phyloP scores from a whole-genome alignment of 2,113 vertebrate genomes.

The Nannobrachium achirus region DNA sequence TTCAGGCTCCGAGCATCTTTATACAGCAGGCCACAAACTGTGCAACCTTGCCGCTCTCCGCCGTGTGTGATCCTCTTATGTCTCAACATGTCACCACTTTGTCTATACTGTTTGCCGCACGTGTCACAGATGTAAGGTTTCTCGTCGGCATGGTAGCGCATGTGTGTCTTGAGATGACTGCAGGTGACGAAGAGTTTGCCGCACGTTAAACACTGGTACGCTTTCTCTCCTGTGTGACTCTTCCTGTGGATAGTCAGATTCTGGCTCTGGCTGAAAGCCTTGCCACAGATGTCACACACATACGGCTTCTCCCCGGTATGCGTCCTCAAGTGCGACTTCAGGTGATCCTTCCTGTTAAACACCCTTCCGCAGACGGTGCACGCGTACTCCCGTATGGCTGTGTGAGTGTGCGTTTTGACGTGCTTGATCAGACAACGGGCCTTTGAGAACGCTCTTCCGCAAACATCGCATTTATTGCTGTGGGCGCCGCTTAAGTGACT shows the following conservation, averaged over 20 bases:
- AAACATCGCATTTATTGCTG: slow-evolving; percentile 54
- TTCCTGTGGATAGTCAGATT: slow-evolving; percentile 41
- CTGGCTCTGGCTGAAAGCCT: slow-evolving; percentile 45
- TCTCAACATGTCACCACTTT: too few species aligned
- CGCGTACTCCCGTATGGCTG: too few species aligned
- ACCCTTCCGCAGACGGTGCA: too few species aligned
- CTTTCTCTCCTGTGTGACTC: slow-evolving; percentile 36
- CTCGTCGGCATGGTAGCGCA: too few species aligned
- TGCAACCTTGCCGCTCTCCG: too few species aligned
- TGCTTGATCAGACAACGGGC: slow-evolving; percentile 28
- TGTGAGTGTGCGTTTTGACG: slow-evolving; percentile 34
- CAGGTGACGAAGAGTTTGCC: slow-evolving; percentile 45
- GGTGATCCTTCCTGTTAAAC: too few species aligned
- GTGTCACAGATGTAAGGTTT: too few species aligned
- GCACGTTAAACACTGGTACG: slow-evolving; percentile 29
- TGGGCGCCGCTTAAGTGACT: slow-evolving; percentile 24
- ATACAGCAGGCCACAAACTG: too few species aligned
- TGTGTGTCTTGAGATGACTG: too few species aligned
- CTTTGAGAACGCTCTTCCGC: slow-evolving; percentile 28
- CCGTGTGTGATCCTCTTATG: too few species aligned
- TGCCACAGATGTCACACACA: slow-evolving; percentile 44
- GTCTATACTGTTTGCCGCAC: too few species aligned
- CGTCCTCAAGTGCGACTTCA: too few species aligned
- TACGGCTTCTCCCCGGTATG: slow-evolving; percentile 51
- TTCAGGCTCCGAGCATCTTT: slow-evolving; percentile 41